Base-by-base conservation (phyloP, 2,113 vertebrate genomes). In the Cygnus buccinator region DNA sequence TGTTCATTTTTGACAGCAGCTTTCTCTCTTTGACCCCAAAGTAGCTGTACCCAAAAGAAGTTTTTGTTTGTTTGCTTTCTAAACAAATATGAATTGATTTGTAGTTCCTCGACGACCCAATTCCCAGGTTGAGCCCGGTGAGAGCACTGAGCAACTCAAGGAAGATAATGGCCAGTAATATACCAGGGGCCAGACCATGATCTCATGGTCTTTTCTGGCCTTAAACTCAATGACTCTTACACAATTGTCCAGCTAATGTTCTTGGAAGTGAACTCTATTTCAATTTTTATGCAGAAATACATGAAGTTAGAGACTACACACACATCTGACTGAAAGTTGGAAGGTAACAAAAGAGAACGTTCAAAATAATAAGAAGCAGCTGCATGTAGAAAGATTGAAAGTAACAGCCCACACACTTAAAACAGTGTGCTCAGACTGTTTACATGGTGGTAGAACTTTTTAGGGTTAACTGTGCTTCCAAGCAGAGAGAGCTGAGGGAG, bases 341-440 rank as follows among this genome's bases (percentile, higher is more conserved):
- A 95, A 92, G 70, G 73, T 68, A 95, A 65, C 46, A 78, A 72
- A 86, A 92, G 48, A 89, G 62, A 96, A 92, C 13, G 26, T 4
- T 75, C 26, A 4, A 6, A 17, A 73, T 87, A 94, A 94, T 74
- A 92, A 91, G 91, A 94, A 55, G 41, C 94, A 91, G 94, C 83
- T 92, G 87, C 73, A 89, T 19, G 39, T 76, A 85, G 29, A 13
- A 84, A 93, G 44, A 58, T 58, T 96, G 94, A 89, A 96, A 96
- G 66, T 66, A 84, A 94, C 73, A 89, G 57, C 3, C 23, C 26
- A 25, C 80, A 52, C 14, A 22, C 28, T 75, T 73, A 21, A 39
- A 90, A 57, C 0, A 22, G 4, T 1, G 4, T 61, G 63, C 33
- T 61, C 63, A 2, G 21, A 67, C n/a, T 7, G 13, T 41, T 91